Conservation (phyloP, 2,888 invertebrate genomes). For the Plebejus melissa region DNA sequence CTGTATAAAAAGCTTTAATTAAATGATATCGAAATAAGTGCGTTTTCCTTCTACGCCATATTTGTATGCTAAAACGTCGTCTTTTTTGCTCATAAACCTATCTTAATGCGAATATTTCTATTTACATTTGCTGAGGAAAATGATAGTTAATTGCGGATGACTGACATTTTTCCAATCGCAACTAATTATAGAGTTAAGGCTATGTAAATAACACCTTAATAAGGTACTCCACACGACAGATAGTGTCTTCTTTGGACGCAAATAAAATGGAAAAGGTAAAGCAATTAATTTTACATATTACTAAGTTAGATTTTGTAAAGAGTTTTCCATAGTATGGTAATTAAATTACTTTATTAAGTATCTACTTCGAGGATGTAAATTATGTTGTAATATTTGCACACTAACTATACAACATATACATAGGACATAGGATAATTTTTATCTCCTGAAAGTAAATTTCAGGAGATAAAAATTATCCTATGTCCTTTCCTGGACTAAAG, state of each 20-base stretch:
- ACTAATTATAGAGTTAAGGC: constrained; percentile 37
- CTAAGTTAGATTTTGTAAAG: neutral
- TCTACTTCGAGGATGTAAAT: neutral
- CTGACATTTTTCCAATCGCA: constrained; percentile 44
- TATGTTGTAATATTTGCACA: no score
- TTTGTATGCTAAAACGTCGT: neutral
- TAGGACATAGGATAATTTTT: no score
- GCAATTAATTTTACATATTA: constrained; percentile 12
- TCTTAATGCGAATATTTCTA: constrained; percentile 8
- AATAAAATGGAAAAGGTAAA: constrained; percentile 12
- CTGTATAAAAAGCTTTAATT: neutral
- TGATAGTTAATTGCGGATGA: constrained; percentile 46
- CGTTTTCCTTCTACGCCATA: neutral
- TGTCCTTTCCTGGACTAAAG: no score
- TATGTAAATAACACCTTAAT: constrained; percentile 23
- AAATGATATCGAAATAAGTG: constrained; percentile 20
- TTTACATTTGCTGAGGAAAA: constrained; percentile 38
- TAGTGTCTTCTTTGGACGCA: constrained; percentile 6
- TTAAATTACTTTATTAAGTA: constrained; percentile 7
- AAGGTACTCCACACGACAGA: neutral
- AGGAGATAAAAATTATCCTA: no score
- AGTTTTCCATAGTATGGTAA: neutral
- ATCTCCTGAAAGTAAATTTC: no score
- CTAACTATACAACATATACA: no score
- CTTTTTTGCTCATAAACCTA: constrained; percentile 12